Percentiles rank a stretch among this genome's conserved stretches.
Evolutionary conservation across 2,113 vertebrate genomes (phyloP).

Genomic region (Amphiprion percula): DNA sequence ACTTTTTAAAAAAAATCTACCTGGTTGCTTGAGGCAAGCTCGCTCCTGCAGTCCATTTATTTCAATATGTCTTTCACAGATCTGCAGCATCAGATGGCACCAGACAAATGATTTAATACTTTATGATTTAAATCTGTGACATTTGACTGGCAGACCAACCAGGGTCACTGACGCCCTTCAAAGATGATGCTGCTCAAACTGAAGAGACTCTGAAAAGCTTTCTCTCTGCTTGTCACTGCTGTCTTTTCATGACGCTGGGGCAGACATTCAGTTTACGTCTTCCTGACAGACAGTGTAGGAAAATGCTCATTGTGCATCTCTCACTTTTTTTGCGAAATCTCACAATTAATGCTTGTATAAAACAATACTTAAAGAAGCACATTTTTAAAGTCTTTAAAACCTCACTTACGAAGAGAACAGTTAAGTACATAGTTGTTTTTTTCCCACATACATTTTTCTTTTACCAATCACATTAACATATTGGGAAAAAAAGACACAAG

Average conservation of each 20-base stretch:
- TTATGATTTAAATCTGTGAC: conserved; percentile 30
- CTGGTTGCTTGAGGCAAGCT: no score
- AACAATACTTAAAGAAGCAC: conserved; percentile 29
- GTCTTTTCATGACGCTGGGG: conserved; percentile 28
- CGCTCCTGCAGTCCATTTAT: not conserved
- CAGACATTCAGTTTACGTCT: conserved; percentile 15
- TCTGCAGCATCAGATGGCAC: conserved; percentile 6
- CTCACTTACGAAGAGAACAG: not conserved
- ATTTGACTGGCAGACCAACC: conserved; percentile 48
- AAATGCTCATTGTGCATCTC: conserved; percentile 34
- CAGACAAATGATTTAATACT: conserved; percentile 39
- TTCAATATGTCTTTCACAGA: not conserved
- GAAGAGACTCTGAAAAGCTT: conserved; percentile 32
- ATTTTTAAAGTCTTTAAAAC: conserved; percentile 12
- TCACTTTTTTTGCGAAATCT: not conserved
- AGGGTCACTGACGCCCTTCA: conserved; percentile 21
- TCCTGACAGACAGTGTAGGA: conserved; percentile 21
- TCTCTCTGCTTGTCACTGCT: conserved; percentile 30
- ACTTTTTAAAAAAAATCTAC: no score
- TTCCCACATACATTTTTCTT: not conserved
- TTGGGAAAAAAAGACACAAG: conserved; percentile 24
- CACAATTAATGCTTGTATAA: conserved; percentile 13
- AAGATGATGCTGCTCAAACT: conserved; percentile 17
- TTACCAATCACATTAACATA: conserved; percentile 8
- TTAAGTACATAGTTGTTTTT: not conserved